Evolutionary conservation across 2,888 invertebrate genomes (phyloP), one percentile per base, ranked within the genome.

Genomic region (Drosophila paracracens): DNA sequence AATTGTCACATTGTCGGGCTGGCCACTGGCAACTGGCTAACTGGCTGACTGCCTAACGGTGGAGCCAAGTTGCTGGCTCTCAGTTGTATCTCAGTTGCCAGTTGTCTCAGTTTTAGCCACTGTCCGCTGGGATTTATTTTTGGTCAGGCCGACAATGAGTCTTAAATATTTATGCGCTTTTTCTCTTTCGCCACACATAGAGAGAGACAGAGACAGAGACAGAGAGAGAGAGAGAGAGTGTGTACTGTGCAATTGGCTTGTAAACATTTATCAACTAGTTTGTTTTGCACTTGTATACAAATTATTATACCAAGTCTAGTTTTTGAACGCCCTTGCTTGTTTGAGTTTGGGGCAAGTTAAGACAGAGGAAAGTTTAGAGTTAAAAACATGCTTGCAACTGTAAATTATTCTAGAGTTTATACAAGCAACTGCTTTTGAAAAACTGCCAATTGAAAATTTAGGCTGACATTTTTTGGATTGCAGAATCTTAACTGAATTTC

Each of bases 1-100:
- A 87, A 84, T 89, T 83, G 85, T 86, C 89, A 73, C 87, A 87
- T 46, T 46, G 77, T 52, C 74, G 78, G 61, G 60, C 67, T 54
- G 46, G 46, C 25, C 25, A 46, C 38, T 51, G n/a, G 40, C 46
- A 25, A 25, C 27, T 40, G 38, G 27, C 58, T 88, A 90, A 90
- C 84, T 56, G 36, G 21, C 29, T 40, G 29, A 25, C 59, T 43
- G 82, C 50, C 90, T 88, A 90, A 85, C 85, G 85, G 89, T 70
- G 74, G 58, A 73, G 81, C 78, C 76, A 58, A 60, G 58, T 63
- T 29, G 64, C 13, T 25, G 38, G 8, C 21, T 13, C 27, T 35
- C 36, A 33, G 33, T 33, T 16, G 29, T 18, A 16, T 21, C 51
- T 54, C 66, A 40, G 48, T 36, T 38, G 54, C 33, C 33, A 46